A percentile compares a stretch with the other conserved stretches of the same genome.
These are phyloP conservation scores for Volucella bombylans DNA, from an alignment of 2,888 invertebrate genomes.

Conservation along the genomic window DNA sequence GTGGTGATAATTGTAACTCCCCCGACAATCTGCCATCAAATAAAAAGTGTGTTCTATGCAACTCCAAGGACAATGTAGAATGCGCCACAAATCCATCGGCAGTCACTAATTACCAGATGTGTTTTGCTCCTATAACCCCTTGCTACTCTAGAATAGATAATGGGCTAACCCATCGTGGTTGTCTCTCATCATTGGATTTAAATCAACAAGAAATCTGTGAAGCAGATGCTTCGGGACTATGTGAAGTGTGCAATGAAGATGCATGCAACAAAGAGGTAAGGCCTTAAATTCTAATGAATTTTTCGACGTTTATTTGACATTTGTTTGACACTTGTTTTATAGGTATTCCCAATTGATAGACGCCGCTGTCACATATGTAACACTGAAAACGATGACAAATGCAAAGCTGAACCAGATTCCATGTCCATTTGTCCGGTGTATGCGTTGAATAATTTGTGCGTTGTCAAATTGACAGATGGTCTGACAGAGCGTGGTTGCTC, in stretches of 20 bases:
- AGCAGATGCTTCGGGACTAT: conserved; percentile 74
- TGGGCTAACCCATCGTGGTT: conserved; percentile 78
- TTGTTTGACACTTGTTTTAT: conserved; percentile 6
- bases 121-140: conserved; percentile 75
- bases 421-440: conserved; percentile 78
- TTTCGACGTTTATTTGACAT: conserved; percentile 1
- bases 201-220: conserved; percentile 75
- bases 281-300: not conserved
- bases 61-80: conserved; percentile 77
- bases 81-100: conserved; percentile 78
- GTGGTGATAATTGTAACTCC: conserved; percentile 77
- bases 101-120: conserved; percentile 70
- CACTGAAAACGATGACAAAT: conserved; percentile 74
- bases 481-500: conserved; percentile 77
- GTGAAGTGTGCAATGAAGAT: conserved; percentile 76
- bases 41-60: conserved; percentile 77
- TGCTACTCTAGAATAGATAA: conserved; percentile 76
- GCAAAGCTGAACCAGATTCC: conserved; percentile 73
- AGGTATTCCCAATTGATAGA: conserved; percentile 78
- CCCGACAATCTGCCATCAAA: conserved; percentile 75
- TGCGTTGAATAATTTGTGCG: conserved; percentile 76
- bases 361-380: conserved; percentile 79
- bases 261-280: conserved; percentile 78
- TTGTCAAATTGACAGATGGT: conserved; percentile 66
- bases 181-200: conserved; percentile 74